Evolutionary conservation across 2,888 invertebrate species (phyloP), one percentile per base, ranked within the genome.

Genomic region (Selenia dentaria): DNA sequence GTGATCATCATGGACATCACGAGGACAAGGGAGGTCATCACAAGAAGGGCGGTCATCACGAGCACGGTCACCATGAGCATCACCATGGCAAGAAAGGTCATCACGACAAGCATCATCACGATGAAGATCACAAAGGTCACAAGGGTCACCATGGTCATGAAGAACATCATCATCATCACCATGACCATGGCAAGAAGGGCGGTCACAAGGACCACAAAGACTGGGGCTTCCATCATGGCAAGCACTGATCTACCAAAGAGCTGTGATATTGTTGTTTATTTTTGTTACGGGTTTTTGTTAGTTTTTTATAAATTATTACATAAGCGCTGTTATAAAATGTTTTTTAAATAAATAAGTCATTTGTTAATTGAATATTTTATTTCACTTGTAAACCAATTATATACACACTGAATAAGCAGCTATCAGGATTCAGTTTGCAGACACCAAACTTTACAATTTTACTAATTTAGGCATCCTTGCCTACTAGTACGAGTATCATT

Each of bases 181-280:
- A 89, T 49, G 88, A 85, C 51, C 89, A 89, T 72, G 89, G 89
- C 70, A 89, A 89, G 72, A 89, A 89, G 70, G 89, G 88, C 22
- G 88, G 84, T 45, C 88, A 89, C 48, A 54, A 86, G 6, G 85
- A 79, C 62, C 87, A 87, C 48, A 89, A 89, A 47, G 82, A 83
- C 6, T 87, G 85, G 85, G 89, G 89, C 36, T 79, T 77, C 81
- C 87, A 88, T 51, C 89, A 89, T 51, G 86, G 87, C 60, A 89
- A 88, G 69, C 88, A 88, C 57, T 88, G 63, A 87, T 60, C 54
- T 57, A 49, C 62, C 68, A 70, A 76, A 73, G 62, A 54, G 54
- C 83, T 88, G 85, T 86, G 84, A 86, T 86, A 82, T 65, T 68
- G 54, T 66, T 68, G 49, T 64, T 59, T 60, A 62, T 59, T 51